phyloP scores from a whole-genome alignment of 2,888 invertebrate species.

The Nineta flava region DNA sequence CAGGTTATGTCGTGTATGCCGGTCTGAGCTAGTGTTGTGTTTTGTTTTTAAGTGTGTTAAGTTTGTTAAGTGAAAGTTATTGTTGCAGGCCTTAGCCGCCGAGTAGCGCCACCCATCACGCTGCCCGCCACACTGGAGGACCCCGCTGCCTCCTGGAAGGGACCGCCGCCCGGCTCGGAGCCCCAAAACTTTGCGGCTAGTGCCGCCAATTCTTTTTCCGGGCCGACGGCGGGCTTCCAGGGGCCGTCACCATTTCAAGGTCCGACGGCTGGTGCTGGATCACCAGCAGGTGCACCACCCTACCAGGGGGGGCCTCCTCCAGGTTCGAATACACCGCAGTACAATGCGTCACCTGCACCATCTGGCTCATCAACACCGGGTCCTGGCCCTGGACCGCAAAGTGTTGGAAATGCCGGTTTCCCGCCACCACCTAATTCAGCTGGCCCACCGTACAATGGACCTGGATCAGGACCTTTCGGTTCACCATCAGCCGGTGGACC shows the following conservation, averaged over 20 bases:
- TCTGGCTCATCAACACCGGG: constrained; percentile 72
- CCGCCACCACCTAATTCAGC: constrained; percentile 34
- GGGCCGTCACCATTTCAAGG: constrained; percentile 42
- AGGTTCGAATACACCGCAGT: constrained; percentile 65
- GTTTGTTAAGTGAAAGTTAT: constrained; percentile 11
- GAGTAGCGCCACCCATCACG: constrained; percentile 47
- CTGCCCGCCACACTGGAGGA: constrained; percentile 61
- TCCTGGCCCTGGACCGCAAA: constrained; percentile 42
- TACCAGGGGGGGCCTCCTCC: constrained; percentile 55
- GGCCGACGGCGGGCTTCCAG: constrained; percentile 37
- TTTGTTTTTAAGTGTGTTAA: background rate
- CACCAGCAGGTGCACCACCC: constrained; percentile 55
- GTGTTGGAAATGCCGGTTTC: constrained; percentile 34
- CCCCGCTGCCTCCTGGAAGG: constrained; percentile 65
- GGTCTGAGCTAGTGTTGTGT: background rate
- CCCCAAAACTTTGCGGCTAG: constrained; percentile 47
- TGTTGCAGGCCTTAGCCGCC: constrained; percentile 67
- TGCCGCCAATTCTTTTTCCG: constrained; percentile 42
- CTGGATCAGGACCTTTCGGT: constrained; percentile 45
- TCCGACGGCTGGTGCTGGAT: constrained; percentile 57
- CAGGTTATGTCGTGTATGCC: constrained; percentile 19
- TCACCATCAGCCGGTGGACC: constrained; percentile 47
- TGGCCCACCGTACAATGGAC: constrained; percentile 50
- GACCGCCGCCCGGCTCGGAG: constrained; percentile 47
- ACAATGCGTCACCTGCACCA: constrained; percentile 73